A percentile compares a stretch with the other conserved stretches of the same genome.
Conservation (phyloP, 2,113 vertebrate species). For the Oxygymnocypris stewartii region DNA sequence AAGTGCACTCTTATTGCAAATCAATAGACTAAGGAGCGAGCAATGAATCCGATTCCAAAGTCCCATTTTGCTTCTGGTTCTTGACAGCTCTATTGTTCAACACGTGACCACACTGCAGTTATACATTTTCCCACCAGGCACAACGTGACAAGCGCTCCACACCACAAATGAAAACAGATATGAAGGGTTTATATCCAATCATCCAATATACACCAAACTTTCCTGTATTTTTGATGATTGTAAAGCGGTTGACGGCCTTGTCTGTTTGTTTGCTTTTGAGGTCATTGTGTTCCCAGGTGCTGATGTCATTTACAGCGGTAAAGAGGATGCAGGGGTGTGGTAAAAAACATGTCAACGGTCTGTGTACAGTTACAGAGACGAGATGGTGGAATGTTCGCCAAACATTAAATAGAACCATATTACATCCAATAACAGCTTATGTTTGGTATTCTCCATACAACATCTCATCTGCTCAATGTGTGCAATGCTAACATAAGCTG, state of each 20-base stretch:
- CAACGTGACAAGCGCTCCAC: neutral
- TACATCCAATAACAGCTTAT: slow-evolving; percentile 51
- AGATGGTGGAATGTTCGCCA: slow-evolving; percentile 35
- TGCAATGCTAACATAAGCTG: neutral
- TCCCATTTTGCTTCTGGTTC: neutral
- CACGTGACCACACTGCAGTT: neutral
- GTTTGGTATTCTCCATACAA: slow-evolving; percentile 32
- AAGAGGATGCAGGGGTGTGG: slow-evolving; percentile 24
- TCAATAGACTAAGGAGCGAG: neutral
- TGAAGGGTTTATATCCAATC: neutral
- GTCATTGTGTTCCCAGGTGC: slow-evolving; percentile 19
- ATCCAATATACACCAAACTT: neutral
- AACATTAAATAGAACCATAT: slow-evolving; percentile 54
- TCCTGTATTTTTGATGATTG: slow-evolving; percentile 4
- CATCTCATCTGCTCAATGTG: slow-evolving; percentile 7
- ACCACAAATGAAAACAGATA: neutral
- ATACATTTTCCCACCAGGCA: neutral
- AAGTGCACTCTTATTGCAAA: neutral
- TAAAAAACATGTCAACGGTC: slow-evolving; percentile 11
- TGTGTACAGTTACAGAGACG: neutral
- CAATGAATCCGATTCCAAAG: neutral
- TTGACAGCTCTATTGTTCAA: neutral
- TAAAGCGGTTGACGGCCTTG: neutral
- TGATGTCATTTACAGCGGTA: slow-evolving; percentile 36
- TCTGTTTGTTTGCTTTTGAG: slow-evolving; percentile 23